Evolutionary conservation across 2,113 vertebrate species (phyloP).

Genomic region (Psammodynastes pulverulentus): DNA sequence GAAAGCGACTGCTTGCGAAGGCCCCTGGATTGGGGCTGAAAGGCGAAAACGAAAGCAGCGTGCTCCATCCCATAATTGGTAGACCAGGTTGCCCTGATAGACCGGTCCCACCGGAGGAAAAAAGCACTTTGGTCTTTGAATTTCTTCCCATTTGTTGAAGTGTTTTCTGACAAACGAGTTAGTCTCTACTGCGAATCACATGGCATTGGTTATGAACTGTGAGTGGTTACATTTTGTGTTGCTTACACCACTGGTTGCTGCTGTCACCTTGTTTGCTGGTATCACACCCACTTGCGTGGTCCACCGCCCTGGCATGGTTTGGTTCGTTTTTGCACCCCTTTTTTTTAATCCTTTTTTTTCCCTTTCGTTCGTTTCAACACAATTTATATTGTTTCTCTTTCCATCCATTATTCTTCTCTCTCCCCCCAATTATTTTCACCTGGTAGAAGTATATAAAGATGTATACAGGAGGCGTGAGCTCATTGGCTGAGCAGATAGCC

Average conservation of each 20-base stretch:
- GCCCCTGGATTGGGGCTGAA: too few relatives aligned
- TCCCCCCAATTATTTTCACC: conserved; percentile 58
- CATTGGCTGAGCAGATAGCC: conserved; percentile 95
- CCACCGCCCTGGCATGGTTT: conserved; percentile 75
- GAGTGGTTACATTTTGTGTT: neutral
- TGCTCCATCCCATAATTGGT: too few relatives aligned
- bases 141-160: neutral
- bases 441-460: conserved; percentile 91
- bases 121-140: neutral
- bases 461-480: conserved; percentile 96
- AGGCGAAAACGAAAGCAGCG: too few relatives aligned
- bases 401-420: conserved; percentile 27
- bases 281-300: conserved; percentile 53
- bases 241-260: conserved; percentile 12
- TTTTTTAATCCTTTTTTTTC: conserved; percentile 54
- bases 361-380: conserved; percentile 33
- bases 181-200: neutral
- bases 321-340: conserved; percentile 57
- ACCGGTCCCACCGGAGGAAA: too few relatives aligned
- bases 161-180: neutral
- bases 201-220: neutral
- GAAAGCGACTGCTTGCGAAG: too few relatives aligned
- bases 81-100: too few relatives aligned
- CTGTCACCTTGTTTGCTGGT: conserved; percentile 41
- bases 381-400: conserved; percentile 57